Evolutionary conservation across 2,797 vertebrate genomes (phyloP).

Genomic region (Enteromius viviparus): DNA sequence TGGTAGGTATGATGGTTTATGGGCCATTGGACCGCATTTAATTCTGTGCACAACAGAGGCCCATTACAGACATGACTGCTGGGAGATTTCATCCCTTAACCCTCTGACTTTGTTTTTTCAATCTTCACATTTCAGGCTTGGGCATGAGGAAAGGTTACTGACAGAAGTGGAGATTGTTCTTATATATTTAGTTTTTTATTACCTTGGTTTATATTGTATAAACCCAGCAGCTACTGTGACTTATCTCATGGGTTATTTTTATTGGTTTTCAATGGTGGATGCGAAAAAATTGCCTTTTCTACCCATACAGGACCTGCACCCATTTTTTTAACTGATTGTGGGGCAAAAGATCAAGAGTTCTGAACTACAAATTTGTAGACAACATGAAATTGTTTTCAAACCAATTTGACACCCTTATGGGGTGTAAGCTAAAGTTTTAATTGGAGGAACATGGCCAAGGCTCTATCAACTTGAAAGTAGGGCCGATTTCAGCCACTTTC

Average conservation of each 20-base stretch:
- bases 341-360: neutral
- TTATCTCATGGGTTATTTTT: conserved; percentile 16
- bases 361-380: neutral
- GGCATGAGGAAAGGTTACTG: conserved; percentile 10
- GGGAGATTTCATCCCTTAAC: conserved; percentile 38
- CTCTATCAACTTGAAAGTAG: neutral
- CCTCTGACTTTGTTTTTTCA: conserved; percentile 42
- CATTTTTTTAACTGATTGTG: neutral
- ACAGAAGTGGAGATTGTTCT: neutral
- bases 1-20: conserved; percentile 53
- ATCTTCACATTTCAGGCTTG: conserved; percentile 34
- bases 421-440: neutral
- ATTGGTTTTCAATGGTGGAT: conserved; percentile 26
- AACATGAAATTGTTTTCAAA: neutral
- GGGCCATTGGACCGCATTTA: conserved; percentile 53
- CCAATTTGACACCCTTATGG: neutral
- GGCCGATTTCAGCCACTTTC: neutral
- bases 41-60: conserved; percentile 46
- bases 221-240: conserved; percentile 3
- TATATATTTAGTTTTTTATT: conserved; percentile 28
- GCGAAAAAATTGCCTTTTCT: neutral
- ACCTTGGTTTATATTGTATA: conserved; percentile 17
- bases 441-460: fast-evolving
- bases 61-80: conserved; percentile 44
- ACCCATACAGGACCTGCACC: neutral